A percentile compares a stretch with the other conserved stretches of the same genome.
phyloP scores from a whole-genome alignment of 2,113 vertebrate genomes.

The Macaca fascicularis region DNA sequence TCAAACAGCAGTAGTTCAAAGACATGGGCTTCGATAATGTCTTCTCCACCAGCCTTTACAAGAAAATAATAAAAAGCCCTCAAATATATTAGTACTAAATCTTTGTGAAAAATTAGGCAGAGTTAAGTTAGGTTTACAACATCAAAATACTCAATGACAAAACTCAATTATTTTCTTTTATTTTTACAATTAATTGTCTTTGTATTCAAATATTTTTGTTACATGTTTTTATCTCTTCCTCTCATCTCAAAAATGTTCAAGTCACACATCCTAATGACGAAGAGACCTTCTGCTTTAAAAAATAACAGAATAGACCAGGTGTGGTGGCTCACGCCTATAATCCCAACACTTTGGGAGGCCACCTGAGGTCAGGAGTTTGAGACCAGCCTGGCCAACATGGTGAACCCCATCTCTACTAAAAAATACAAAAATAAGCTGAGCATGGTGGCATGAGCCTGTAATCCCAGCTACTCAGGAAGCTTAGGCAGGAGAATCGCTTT shows the following conservation, averaged over 20 bases:
- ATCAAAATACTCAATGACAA: not conserved
- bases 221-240: not conserved
- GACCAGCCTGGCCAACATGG: too few relatives aligned
- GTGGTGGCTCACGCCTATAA: too few relatives aligned
- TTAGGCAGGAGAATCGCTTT: too few relatives aligned
- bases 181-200: not conserved
- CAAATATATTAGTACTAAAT: not conserved
- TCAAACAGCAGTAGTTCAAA: slow-evolving; percentile 39
- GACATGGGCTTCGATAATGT: slow-evolving; percentile 5
- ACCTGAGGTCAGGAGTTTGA: too few relatives aligned
- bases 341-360: too few relatives aligned
- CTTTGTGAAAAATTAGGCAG: not conserved
- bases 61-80: not conserved
- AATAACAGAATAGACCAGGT: not conserved
- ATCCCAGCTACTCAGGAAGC: too few relatives aligned
- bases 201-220: not conserved
- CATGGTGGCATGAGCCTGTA: too few relatives aligned
- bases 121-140: not conserved
- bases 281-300: not conserved
- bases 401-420: too few relatives aligned
- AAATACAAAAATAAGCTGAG: too few relatives aligned
- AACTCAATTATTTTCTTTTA: not conserved
- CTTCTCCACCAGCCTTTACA: slow-evolving; percentile 6
- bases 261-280: not conserved
- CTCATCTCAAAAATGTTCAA: slow-evolving; percentile 2